Base-by-base conservation (phyloP, 2,888 invertebrate genomes). In the Amphipoea oculea region DNA sequence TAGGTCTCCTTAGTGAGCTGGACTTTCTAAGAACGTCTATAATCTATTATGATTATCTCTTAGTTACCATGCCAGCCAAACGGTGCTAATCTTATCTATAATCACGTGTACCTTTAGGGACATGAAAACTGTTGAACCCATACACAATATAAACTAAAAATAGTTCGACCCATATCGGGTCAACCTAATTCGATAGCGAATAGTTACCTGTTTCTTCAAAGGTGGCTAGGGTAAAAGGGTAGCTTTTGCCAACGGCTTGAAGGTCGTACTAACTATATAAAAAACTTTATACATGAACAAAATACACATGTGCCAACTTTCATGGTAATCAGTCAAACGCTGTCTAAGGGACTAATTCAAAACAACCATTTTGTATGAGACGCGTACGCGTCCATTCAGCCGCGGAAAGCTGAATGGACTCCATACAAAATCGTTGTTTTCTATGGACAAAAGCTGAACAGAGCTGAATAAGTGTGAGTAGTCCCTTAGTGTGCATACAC, bases 151-250 rank as follows among this genome's bases (percentile, higher is more conserved):
- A 36, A 54, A 63, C 40, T 70, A 57, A 65, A 69, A 70, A 80
- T 70, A 40, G 45, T 57, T 65, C 12, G 23, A 70, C 54, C 17
- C 45, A 36, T 23, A 3, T 17, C 29, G 17, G 45, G 63, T 79
- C 29, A 62, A 45, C 20, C 14, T 40, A n/a, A 29, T 54, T 65
- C 12, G 29, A 2, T 23, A 45, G 29, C 17, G 42, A 11, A 14
- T 78, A 40, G 20, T 36, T 57, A 45, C 54, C 65, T 17, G 36
- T 78, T 60, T 62, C 40, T 66, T 60, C 12, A 66, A 68, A 62
- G 48, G 29, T 7, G 23, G 23, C 4, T 23, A 51, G 42, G 12
- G 17, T 29, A 23, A 7, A 23, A 36, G 36, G 2, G 4, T 71
- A n/a, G 11, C 7, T 51, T 51, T 51, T 36, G 7, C n/a, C 2